phyloP scores from a whole-genome alignment of 2,113 vertebrate species.

The Callocephalon fimbriatum region DNA sequence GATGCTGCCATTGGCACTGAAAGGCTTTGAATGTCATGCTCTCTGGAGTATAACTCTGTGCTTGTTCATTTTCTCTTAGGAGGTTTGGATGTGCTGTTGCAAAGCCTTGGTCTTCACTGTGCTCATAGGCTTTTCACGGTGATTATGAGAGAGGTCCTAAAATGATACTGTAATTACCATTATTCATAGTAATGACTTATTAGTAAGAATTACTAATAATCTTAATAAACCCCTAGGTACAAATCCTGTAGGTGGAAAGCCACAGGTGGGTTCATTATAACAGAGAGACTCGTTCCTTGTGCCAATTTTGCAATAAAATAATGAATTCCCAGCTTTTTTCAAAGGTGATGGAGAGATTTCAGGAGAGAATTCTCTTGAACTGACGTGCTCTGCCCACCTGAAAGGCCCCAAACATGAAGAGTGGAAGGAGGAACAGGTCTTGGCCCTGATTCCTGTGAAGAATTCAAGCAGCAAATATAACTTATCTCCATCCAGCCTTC shows the following conservation, averaged over 20 bases:
- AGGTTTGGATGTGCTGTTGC: background rate
- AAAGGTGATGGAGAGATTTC: background rate
- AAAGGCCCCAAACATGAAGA: background rate
- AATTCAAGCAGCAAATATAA: background rate
- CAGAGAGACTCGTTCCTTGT: background rate
- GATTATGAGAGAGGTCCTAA: background rate
- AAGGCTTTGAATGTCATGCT: background rate
- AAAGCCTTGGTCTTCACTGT: background rate
- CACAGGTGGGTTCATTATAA: background rate
- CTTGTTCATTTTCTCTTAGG: background rate
- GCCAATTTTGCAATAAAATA: background rate
- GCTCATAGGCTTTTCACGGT: background rate
- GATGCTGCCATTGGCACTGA: background rate
- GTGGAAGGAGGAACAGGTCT: background rate
- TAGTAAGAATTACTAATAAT: conserved; percentile 42
- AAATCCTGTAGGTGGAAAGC: background rate
- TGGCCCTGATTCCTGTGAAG: background rate
- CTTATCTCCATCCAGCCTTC: background rate
- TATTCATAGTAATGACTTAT: conserved; percentile 12
- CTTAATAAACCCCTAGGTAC: background rate
- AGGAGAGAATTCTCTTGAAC: background rate
- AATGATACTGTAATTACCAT: conserved; percentile 21
- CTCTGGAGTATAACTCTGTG: background rate
- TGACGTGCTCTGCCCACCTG: background rate
- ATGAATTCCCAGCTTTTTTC: background rate